A percentile compares a stretch with the other conserved stretches of the same genome.
Evolutionary conservation across 2,797 vertebrate species (phyloP).

Genomic region (Gadopsis marmoratus): DNA sequence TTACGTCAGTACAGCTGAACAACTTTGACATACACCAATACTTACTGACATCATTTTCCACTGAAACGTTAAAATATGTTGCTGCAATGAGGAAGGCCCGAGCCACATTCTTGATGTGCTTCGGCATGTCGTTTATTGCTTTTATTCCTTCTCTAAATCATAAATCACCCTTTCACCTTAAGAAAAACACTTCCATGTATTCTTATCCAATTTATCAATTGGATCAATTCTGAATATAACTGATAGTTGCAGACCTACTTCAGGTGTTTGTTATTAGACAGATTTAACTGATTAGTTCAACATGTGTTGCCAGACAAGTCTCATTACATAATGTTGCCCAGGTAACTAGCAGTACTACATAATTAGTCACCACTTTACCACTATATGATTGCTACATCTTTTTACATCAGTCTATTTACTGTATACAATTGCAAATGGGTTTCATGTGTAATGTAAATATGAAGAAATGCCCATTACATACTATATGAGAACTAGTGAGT

Average conservation of each 20-base stretch:
- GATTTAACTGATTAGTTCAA: not conserved
- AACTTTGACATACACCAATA: not conserved
- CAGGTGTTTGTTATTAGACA: not conserved
- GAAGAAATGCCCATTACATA: not conserved
- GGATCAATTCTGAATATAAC: not conserved
- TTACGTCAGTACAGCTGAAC: not conserved
- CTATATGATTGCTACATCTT: not conserved
- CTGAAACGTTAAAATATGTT: not conserved
- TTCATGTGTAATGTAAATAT: not conserved
- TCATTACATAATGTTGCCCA: not conserved
- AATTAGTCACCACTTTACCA: not conserved
- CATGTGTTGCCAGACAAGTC: constrained; percentile 7
- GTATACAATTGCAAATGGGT: not conserved
- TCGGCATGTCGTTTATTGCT: not conserved
- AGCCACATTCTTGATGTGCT: not conserved
- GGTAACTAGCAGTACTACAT: not conserved
- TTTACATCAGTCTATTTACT: not conserved
- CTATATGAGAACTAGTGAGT: not conserved
- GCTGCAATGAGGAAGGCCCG: not conserved
- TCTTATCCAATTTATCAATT: not conserved
- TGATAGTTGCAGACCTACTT: not conserved
- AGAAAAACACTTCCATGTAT: not conserved
- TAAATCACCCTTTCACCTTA: not conserved
- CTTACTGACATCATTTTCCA: not conserved
- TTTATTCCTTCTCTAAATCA: not conserved